These are phyloP conservation scores for Gephyroberyx darwinii DNA, from an alignment of 2,797 vertebrate species.

Conservation along the genomic window DNA sequence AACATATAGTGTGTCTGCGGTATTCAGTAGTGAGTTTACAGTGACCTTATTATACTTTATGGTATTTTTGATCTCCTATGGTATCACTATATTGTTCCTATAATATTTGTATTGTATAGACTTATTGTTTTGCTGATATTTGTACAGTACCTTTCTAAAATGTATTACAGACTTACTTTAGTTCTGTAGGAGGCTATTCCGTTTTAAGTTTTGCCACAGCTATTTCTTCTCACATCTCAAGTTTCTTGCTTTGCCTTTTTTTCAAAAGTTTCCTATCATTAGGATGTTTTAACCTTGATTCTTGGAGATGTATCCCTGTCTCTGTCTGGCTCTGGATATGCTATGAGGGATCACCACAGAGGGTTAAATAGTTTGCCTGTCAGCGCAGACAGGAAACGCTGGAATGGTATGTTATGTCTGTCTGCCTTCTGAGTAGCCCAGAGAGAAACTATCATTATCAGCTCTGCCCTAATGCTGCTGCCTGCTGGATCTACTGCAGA, in stretches of 20 bases:
- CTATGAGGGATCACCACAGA: slow-evolving; percentile 65
- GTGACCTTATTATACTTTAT: background rate
- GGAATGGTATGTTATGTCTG: slow-evolving; percentile 82
- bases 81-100: background rate
- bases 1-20: background rate
- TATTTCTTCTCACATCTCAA: background rate
- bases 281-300: background rate
- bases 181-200: background rate
- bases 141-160: background rate
- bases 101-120: background rate
- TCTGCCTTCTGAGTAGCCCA: slow-evolving; percentile 72
- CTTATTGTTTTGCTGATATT: background rate
- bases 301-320: slow-evolving; percentile 17
- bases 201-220: too few relatives aligned
- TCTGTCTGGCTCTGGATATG: slow-evolving; percentile 44
- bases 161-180: background rate
- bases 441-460: slow-evolving; percentile 78
- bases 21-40: background rate
- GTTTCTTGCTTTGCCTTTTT: slow-evolving; percentile 8
- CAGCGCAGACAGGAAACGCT: slow-evolving; percentile 79
- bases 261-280: background rate
- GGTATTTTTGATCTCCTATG: too few relatives aligned
- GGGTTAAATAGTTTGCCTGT: slow-evolving; percentile 80
- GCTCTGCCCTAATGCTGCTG: slow-evolving; percentile 66
- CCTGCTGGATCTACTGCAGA: slow-evolving; percentile 74